Evolutionary conservation across 1,140 invertebrate species (phyloP).

Genomic region (Ectropis grisescens): DNA sequence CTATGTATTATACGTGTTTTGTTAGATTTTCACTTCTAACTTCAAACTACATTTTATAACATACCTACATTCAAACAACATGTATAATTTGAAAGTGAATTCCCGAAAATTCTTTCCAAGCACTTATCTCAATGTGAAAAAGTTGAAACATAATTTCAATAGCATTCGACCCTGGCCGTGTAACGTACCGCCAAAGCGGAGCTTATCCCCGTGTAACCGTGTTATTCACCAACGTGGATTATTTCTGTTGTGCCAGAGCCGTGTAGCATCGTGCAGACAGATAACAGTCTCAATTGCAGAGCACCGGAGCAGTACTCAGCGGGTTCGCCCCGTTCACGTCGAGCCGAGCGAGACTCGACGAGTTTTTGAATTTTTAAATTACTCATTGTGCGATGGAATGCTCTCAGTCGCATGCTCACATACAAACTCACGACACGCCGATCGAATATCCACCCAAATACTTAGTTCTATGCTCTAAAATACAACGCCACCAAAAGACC

Average conservation of each 20-base stretch:
- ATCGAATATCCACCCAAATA: slow-evolving; percentile 50
- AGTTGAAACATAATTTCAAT: no score
- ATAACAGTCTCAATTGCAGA: slow-evolving; percentile 60
- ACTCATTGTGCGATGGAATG: slow-evolving; percentile 70
- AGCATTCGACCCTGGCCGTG: no score
- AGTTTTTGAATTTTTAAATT: slow-evolving; percentile 73
- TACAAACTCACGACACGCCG: slow-evolving; percentile 20
- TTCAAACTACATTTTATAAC: no score
- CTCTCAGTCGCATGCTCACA: slow-evolving; percentile 33
- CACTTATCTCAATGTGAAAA: slow-evolving; percentile 10
- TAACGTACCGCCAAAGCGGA: background rate
- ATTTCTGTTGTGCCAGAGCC: slow-evolving; percentile 24
- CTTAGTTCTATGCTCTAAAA: slow-evolving; percentile 38
- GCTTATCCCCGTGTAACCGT: slow-evolving; percentile 24
- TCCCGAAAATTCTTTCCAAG: no score
- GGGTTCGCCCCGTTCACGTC: slow-evolving; percentile 50
- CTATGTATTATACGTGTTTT: no score
- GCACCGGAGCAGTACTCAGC: slow-evolving; percentile 43
- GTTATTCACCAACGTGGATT: slow-evolving; percentile 24
- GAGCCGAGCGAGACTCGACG: slow-evolving; percentile 51
- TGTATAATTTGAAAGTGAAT: no score
- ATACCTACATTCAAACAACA: no score
- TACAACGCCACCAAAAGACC: slow-evolving; percentile 17
- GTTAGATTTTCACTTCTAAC: no score
- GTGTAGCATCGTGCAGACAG: slow-evolving; percentile 33